phyloP scores from a whole-genome alignment of 2,113 vertebrate species.

The Choloepus hoffmanni region DNA sequence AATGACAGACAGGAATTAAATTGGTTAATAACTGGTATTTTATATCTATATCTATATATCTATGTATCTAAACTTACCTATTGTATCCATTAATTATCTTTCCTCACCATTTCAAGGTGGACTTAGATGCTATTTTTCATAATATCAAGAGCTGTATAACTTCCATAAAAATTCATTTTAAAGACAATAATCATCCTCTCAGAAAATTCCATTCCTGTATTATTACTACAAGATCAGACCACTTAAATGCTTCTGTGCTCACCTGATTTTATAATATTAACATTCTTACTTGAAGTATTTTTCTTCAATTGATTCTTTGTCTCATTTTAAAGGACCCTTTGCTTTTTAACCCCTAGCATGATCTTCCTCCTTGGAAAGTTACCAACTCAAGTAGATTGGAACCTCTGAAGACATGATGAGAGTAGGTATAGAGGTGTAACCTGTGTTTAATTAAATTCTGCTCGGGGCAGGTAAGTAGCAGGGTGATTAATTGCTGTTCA shows the following conservation, averaged over 20 bases:
- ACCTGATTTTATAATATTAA: not conserved
- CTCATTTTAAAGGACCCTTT: not conserved
- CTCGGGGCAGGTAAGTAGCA: not conserved
- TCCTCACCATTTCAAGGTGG: not conserved
- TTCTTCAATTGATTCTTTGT: not conserved
- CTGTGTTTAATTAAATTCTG: slow-evolving; percentile 47
- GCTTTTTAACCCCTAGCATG: not conserved
- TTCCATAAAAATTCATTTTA: not conserved
- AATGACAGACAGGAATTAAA: not conserved
- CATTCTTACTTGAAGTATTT: not conserved
- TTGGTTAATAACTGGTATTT: not conserved
- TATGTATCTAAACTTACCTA: not conserved
- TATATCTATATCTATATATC: not conserved
- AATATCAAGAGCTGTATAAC: not conserved
- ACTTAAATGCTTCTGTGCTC: not conserved
- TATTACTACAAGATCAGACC: not conserved
- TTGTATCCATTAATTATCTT: not conserved
- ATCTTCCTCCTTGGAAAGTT: slow-evolving; percentile 19
- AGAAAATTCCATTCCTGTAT: not conserved
- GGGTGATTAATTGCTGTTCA: slow-evolving; percentile 31
- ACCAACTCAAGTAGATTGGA: not conserved
- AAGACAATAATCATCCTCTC: not conserved
- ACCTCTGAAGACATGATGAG: not conserved
- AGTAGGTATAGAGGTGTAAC: not conserved
- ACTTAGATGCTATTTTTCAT: not conserved